Conservation (phyloP, 2,797 vertebrate species). For the Sarcophilus harrisii region DNA sequence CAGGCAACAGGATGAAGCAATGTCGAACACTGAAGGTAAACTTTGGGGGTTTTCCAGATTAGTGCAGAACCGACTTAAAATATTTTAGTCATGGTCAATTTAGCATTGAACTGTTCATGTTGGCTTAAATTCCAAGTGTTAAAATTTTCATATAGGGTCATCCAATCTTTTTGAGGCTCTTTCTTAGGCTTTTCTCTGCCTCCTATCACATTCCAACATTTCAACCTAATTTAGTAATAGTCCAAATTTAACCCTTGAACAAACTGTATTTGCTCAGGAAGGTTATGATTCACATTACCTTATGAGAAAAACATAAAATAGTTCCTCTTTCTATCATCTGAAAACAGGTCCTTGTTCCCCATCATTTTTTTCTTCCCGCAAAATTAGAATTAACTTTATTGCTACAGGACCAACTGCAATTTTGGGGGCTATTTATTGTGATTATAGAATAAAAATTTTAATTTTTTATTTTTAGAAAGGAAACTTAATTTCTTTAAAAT, state of each 20-base stretch:
- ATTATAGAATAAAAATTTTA: neutral
- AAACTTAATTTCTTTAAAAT: neutral
- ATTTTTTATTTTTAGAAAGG: neutral
- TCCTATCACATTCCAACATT: neutral
- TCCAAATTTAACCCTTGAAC: constrained; percentile 13
- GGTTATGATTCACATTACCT: neutral
- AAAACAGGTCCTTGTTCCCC: neutral
- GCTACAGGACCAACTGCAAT: neutral
- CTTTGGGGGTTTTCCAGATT: neutral
- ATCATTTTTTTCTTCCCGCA: neutral
- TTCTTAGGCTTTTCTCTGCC: neutral
- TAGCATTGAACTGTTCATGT: neutral
- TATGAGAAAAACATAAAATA: neutral
- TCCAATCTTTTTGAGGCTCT: neutral
- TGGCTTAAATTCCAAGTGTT: neutral
- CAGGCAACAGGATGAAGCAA: neutral
- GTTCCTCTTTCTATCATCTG: neutral
- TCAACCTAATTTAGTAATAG: neutral
- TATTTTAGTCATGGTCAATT: neutral
- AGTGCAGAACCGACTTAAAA: neutral
- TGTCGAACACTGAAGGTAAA: neutral
- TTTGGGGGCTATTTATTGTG: neutral
- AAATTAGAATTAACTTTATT: neutral
- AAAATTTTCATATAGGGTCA: neutral
- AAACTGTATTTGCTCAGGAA: neutral